phyloP scores from a whole-genome alignment of 92 coral and sea anemone genomes.

The Zoanthus solanderi region DNA sequence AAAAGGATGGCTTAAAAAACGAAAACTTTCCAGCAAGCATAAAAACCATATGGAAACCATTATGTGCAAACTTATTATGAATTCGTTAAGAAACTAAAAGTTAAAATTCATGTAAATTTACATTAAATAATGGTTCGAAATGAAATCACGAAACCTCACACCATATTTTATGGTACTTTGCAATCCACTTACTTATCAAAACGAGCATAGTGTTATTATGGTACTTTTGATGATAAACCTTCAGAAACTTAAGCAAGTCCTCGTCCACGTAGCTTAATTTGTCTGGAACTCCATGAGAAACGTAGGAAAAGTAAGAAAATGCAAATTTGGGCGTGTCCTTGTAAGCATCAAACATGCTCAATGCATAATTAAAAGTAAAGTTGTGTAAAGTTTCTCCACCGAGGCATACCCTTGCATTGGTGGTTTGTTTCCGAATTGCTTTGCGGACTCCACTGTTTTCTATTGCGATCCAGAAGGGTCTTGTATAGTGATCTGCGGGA shows the following conservation, averaged over 20 bases:
- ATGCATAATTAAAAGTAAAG: conserved; percentile 70
- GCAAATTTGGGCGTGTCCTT: conserved; percentile 76
- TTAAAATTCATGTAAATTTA: too few species aligned
- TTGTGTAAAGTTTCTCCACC: conserved; percentile 75
- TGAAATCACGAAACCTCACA: too few species aligned
- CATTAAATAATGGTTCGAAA: too few species aligned
- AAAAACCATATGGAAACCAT: too few species aligned
- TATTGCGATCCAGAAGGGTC: conserved; percentile 83
- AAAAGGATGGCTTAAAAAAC: too few species aligned
- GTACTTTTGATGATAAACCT: conserved; percentile 55
- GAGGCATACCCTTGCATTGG: conserved; percentile 68
- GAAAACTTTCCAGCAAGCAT: too few species aligned
- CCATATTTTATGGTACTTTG: background rate
- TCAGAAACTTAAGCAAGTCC: conserved; percentile 71
- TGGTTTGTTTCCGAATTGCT: conserved; percentile 54
- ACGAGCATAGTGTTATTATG: conserved; percentile 73
- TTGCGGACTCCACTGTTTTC: conserved; percentile 69
- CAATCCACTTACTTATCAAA: conserved; percentile 72
- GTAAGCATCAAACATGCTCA: conserved; percentile 68
- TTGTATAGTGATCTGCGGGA: conserved; percentile 79
- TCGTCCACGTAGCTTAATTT: conserved; percentile 82
- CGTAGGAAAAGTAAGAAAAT: conserved; percentile 75
- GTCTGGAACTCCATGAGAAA: conserved; percentile 84
- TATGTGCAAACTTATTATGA: too few species aligned
- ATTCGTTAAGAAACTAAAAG: too few species aligned